phyloP scores from a whole-genome alignment of 2,113 vertebrate species.

The Leptodactylus fuscus region DNA sequence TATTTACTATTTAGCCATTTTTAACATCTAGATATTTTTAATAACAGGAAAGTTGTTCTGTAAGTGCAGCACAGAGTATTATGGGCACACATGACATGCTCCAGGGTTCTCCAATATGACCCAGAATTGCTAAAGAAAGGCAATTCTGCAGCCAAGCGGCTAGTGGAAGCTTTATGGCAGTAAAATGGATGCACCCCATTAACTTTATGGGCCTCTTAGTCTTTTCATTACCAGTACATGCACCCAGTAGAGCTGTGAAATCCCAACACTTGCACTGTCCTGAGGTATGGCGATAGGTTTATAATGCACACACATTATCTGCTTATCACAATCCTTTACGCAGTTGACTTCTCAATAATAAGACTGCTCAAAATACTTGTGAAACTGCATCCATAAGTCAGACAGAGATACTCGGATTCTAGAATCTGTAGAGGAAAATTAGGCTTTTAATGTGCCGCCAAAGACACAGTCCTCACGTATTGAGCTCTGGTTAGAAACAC shows the following conservation, averaged over 20 bases:
- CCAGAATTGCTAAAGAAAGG: background rate
- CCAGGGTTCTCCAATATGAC: background rate
- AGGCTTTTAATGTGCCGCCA: background rate
- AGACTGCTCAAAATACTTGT: background rate
- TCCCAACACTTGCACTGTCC: conserved; percentile 10
- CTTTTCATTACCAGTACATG: conserved; percentile 52
- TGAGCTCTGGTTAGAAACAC: background rate
- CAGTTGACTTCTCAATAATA: background rate
- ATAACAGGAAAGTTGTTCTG: background rate
- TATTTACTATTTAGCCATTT: background rate
- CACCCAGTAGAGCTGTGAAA: conserved; percentile 51
- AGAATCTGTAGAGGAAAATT: too few species aligned
- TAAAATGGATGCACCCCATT: conserved; percentile 36
- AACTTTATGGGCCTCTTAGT: conserved; percentile 44
- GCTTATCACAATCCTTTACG: too few species aligned
- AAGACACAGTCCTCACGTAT: background rate
- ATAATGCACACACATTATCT: background rate
- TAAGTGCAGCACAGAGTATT: background rate
- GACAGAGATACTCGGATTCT: too few species aligned
- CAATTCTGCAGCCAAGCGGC: background rate
- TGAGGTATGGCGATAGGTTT: background rate
- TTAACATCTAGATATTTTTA: background rate
- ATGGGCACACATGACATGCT: background rate
- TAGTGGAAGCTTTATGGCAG: conserved; percentile 19
- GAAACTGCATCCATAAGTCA: too few species aligned